phyloP scores from a whole-genome alignment of 2,888 invertebrate species.

The Drosophila subsilvestris region DNA sequence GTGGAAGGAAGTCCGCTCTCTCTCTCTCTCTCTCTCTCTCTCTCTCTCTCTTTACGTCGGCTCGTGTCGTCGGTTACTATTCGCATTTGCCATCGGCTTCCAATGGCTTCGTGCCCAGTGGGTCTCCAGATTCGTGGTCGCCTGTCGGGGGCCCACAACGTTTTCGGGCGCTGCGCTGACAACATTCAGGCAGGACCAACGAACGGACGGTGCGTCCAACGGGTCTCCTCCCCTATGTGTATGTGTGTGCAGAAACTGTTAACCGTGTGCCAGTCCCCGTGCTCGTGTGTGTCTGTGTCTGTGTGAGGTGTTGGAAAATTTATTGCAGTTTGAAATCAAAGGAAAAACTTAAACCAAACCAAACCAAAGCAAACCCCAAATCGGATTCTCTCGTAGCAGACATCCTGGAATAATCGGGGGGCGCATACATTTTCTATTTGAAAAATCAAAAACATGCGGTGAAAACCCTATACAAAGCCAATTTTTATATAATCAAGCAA shows the following conservation, averaged over 20 bases:
- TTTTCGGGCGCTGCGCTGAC: constrained; percentile 79
- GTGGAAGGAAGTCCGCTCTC: not conserved
- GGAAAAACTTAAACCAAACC: constrained; percentile 32
- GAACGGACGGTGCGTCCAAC: constrained; percentile 73
- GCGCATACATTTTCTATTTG: not conserved
- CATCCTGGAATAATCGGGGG: constrained; percentile 7
- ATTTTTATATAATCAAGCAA: constrained; percentile 81
- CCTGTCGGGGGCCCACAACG: constrained; percentile 65
- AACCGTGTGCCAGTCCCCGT: constrained; percentile 47
- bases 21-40: too few relatives aligned
- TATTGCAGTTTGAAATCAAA: constrained; percentile 67
- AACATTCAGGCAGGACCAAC: constrained; percentile 74
- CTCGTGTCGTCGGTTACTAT: not conserved
- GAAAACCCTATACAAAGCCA: constrained; percentile 56
- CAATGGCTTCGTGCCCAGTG: constrained; percentile 33
- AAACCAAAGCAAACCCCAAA: constrained; percentile 17
- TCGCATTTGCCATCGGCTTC: constrained; percentile 26
- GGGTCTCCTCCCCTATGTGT: constrained; percentile 34
- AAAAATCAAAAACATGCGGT: constrained; percentile 12
- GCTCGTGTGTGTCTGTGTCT: constrained; percentile 13
- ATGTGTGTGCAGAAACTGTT: constrained; percentile 69
- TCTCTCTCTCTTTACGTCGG: not conserved
- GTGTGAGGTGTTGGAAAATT: constrained; percentile 67
- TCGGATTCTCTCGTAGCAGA: constrained; percentile 3
- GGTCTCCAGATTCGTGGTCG: constrained; percentile 53